Conservation (phyloP, 2,888 invertebrate genomes). For the Ophonus ardosiacus region DNA sequence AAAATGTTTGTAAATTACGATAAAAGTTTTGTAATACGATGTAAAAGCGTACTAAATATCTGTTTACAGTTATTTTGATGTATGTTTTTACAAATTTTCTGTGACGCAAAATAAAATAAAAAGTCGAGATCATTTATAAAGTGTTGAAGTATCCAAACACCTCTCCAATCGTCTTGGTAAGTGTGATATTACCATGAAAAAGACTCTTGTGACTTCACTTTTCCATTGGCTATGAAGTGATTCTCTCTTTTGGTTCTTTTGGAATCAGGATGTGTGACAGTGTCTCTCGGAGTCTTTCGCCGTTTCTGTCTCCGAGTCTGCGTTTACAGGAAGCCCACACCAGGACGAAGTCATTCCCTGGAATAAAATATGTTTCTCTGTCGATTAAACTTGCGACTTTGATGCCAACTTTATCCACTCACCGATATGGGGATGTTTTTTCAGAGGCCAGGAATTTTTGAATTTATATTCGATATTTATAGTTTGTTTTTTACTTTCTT, state of each 20-base stretch:
- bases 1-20: no score
- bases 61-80: no score
- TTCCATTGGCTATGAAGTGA: conserved; percentile 11
- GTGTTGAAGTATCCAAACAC: no score
- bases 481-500: not conserved
- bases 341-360: conserved; percentile 35
- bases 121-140: no score
- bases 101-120: no score
- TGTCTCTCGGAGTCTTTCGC: not conserved
- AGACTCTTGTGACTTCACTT: not conserved
- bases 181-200: conserved; percentile 13
- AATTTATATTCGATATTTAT: not conserved
- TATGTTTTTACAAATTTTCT: no score
- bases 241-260: conserved; percentile 12
- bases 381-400: conserved; percentile 61
- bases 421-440: not conserved
- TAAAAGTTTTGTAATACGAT: no score
- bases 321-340: not conserved
- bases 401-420: conserved; percentile 18
- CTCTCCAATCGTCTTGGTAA: not conserved
- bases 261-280: conserved; percentile 12
- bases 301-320: not conserved
- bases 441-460: not conserved
- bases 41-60: no score
- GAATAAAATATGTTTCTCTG: conserved; percentile 60